Conservation (phyloP, 2,888 invertebrate genomes). For the Pandemis heparana region DNA sequence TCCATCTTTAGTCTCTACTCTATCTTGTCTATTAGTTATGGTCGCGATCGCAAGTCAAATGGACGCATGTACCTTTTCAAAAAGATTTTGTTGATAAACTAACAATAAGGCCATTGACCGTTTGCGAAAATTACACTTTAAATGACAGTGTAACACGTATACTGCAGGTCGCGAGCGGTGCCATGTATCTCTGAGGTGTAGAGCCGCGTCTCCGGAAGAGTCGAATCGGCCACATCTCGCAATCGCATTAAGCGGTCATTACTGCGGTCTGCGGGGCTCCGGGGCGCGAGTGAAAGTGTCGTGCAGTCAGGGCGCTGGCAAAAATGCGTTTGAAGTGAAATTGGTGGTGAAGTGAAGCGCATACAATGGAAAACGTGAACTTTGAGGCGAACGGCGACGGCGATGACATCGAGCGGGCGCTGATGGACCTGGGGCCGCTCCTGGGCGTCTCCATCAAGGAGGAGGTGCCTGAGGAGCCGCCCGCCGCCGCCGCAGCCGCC, state of each 20-base stretch:
- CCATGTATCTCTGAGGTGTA: conserved; percentile 28
- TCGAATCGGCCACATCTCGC: conserved; percentile 58
- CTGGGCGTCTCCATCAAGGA: conserved; percentile 81
- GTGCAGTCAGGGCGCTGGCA: conserved; percentile 48
- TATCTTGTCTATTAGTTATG: conserved; percentile 60
- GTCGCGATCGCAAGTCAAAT: conserved; percentile 49
- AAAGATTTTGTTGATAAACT: conserved; percentile 58
- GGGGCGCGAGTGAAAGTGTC: conserved; percentile 74
- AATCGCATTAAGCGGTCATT: conserved; percentile 58
- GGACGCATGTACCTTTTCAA: conserved; percentile 67
- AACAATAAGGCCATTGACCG: conserved; percentile 32
- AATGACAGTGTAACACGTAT: not conserved
- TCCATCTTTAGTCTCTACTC: conserved; percentile 45
- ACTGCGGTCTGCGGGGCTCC: conserved; percentile 63
- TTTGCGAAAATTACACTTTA: conserved; percentile 14
- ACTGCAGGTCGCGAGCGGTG: not conserved
- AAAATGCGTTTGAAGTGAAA: conserved; percentile 64
- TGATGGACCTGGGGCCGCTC: conserved; percentile 80
- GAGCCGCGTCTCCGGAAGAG: conserved; percentile 43
- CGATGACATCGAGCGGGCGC: conserved; percentile 80
- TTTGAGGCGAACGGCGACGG: conserved; percentile 76
- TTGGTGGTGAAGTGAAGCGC: conserved; percentile 53
- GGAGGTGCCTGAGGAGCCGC: conserved; percentile 73
- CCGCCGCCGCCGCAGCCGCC: conserved; percentile 56
- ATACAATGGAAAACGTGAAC: conserved; percentile 73